Base-by-base conservation (phyloP, 2,888 invertebrate genomes). In the Dendrolimus pini region DNA sequence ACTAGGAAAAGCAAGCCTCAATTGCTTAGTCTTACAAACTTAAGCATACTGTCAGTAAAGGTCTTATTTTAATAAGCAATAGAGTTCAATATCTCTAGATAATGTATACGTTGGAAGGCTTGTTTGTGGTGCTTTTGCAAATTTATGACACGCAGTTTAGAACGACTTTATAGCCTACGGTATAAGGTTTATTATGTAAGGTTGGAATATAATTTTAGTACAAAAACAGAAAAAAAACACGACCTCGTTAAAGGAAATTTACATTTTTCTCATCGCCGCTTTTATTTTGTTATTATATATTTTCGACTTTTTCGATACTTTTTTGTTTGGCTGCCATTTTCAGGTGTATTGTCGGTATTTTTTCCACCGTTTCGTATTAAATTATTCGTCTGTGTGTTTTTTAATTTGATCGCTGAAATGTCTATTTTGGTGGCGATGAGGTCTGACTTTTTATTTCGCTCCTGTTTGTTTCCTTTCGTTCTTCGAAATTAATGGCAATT, bases 161-260 rank as follows among this genome's bases (percentile, higher is more conserved):
- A 0, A 18, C 1, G 18, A 2, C 18, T 18, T 18, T 2, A 18
- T 18, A 2, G 18, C 18, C 2, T 18, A 18, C 18, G 18, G 1
- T 3, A 18, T 18, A 18, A 18, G 18, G 18, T 18, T 18, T 18
- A 18, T 18, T 18, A 18, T 18, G 18, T 2, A 2, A 18, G 18
- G 18, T 18, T 18, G 18, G 18, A 18, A 18, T 2, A 18, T 18
- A 18, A 18, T 18, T 18, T 18, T 18, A 47, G 47, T 42, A 42
- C 18, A 18, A 18, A 42, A 42, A 41, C 13, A 47, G n/a, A 42
- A 56, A 53, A 53, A 55, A 58, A 56, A 54, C 14, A 56, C 41
- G 41, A 75, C 80, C 83, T 86, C 84, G 85, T 87, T 85, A 85
- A 78, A 82, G 74, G 68, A 80, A 82, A 85, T 87, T 87, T 83